These are phyloP conservation scores for Carollia perspicillata DNA, from an alignment of 2,113 vertebrate species.

Conservation along the genomic window DNA sequence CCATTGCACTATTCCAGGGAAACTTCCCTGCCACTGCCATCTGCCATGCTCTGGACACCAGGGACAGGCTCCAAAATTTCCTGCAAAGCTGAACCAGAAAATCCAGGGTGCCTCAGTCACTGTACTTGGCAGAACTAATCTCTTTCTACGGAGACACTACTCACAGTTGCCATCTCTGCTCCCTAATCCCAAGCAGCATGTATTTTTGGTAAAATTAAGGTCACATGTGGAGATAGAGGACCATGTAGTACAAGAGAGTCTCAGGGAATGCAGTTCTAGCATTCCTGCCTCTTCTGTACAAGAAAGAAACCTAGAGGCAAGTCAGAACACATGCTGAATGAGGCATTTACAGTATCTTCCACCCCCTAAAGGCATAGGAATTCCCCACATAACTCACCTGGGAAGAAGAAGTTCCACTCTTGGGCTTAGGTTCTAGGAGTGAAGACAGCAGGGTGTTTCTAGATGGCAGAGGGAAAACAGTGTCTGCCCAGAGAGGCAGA, in stretches of 20 bases:
- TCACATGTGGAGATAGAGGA: neutral
- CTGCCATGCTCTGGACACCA: neutral
- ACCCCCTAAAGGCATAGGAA: neutral
- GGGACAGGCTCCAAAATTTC: neutral
- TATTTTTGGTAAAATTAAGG: neutral
- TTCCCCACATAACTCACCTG: neutral
- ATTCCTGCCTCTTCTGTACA: neutral
- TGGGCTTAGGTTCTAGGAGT: neutral
- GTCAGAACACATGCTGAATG: neutral
- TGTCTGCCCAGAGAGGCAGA: neutral
- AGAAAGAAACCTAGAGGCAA: neutral
- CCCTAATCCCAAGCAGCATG: neutral
- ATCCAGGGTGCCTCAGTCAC: neutral
- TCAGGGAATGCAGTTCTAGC: neutral
- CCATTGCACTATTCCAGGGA: neutral
- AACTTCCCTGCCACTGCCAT: neutral
- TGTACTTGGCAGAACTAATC: neutral
- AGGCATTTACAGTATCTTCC: neutral
- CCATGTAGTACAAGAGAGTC: neutral
- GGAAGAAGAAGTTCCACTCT: neutral
- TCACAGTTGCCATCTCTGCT: neutral
- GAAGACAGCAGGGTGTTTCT: neutral
- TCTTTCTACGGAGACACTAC: neutral
- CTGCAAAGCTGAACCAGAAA: neutral
- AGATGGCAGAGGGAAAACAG: neutral